A percentile compares a stretch with the other conserved stretches of the same genome.
These are phyloP conservation scores for Bolborhynchus lineola DNA, from an alignment of 2,113 vertebrate genomes.

Conservation along the genomic window DNA sequence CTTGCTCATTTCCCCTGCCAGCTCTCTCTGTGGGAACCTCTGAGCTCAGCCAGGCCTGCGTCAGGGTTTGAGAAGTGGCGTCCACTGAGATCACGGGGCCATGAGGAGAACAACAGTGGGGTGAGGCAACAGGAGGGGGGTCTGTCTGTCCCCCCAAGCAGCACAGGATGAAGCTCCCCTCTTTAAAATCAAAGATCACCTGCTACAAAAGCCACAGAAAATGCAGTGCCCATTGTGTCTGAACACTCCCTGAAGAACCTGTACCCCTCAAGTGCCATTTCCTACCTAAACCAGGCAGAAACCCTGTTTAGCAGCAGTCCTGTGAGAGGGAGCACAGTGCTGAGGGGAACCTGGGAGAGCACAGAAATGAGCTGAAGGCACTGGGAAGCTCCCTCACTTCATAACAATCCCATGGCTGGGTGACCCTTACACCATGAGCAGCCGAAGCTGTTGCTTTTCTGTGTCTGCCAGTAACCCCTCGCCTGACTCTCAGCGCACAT, in stretches of 20 bases:
- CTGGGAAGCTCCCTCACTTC: not conserved
- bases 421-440: not conserved
- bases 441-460: not conserved
- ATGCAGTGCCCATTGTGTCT: not conserved
- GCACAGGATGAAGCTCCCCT: not conserved
- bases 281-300: not conserved
- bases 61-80: not conserved
- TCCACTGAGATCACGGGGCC: not conserved
- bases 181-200: not conserved
- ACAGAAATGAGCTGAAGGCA: not conserved
- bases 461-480: not conserved
- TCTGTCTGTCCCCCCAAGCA: not conserved
- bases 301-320: not conserved
- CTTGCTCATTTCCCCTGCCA: not conserved
- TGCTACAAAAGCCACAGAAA: not conserved
- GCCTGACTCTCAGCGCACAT: not conserved
- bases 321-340: not conserved
- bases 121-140: not conserved
- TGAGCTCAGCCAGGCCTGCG: not conserved
- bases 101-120: conserved; percentile 34
- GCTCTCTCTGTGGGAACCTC: not conserved
- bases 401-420: not conserved
- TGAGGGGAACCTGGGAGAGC: not conserved
- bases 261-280: not conserved
- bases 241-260: not conserved